Conservation (phyloP, 2,797 vertebrate genomes). For the Petrocephalus sullivani region DNA sequence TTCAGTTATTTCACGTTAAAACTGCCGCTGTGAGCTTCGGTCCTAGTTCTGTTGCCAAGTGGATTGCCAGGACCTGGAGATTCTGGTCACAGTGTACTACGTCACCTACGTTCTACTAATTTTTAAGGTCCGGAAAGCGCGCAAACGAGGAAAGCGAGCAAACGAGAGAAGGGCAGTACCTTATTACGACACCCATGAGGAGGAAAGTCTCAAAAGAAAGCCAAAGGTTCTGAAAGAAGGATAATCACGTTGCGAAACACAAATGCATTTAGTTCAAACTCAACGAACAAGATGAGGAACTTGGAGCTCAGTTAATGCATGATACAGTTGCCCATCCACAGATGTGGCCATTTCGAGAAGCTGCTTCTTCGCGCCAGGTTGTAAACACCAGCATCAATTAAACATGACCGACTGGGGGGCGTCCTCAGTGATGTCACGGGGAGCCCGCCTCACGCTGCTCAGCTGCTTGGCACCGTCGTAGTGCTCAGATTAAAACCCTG, state of each 20-base stretch:
- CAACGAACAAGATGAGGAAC: background rate
- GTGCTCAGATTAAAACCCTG: background rate
- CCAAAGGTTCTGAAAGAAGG: background rate
- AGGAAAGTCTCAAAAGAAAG: background rate
- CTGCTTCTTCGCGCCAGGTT: slow-evolving; percentile 32
- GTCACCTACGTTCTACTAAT: background rate
- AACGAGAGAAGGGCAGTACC: background rate
- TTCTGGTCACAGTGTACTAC: background rate
- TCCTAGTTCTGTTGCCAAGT: background rate
- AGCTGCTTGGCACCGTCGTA: background rate
- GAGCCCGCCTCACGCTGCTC: slow-evolving; percentile 39
- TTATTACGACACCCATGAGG: background rate
- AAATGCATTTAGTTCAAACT: slow-evolving; percentile 1
- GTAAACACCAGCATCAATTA: slow-evolving; percentile 50
- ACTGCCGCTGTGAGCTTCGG: background rate
- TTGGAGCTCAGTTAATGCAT: background rate
- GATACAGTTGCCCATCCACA: background rate
- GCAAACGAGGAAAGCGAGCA: background rate
- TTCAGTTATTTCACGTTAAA: background rate
- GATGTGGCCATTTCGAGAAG: slow-evolving; percentile 22
- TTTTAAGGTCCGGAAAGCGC: background rate
- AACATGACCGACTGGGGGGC: slow-evolving; percentile 28
- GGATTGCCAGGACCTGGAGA: background rate
- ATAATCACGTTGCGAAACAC: background rate
- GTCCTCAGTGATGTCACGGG: slow-evolving; percentile 19